phyloP scores from a whole-genome alignment of 2,888 invertebrate species.

The Polyploca ridens region DNA sequence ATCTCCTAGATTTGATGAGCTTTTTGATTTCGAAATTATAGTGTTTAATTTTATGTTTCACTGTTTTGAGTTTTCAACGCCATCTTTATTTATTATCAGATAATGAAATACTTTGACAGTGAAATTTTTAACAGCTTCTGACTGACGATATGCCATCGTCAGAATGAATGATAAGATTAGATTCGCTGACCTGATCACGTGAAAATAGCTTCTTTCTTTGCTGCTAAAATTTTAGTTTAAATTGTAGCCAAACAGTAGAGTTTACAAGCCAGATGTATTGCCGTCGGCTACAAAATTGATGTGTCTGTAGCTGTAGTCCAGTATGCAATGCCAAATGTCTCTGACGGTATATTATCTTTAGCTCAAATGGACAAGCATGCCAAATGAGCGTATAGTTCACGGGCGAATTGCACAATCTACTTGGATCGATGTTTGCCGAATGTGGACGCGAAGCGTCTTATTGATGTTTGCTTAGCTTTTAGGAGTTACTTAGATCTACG shows the following conservation, averaged over 20 bases:
- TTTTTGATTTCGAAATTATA: background rate
- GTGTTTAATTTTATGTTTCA: background rate
- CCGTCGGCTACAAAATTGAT: conserved; percentile 31
- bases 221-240: background rate
- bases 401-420: conserved; percentile 46
- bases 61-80: background rate
- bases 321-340: conserved; percentile 43
- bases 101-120: background rate
- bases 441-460: background rate
- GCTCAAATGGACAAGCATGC: conserved; percentile 46
- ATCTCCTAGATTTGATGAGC: background rate
- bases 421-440: conserved; percentile 18
- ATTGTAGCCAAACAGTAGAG: background rate
- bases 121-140: background rate
- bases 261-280: conserved; percentile 18
- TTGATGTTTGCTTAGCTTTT: conserved; percentile 14
- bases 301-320: conserved; percentile 22
- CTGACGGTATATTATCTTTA: conserved; percentile 42
- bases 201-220: background rate
- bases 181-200: background rate
- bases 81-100: background rate
- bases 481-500: conserved; percentile 8
- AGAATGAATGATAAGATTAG: conserved; percentile 7
- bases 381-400: conserved; percentile 56
- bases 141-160: background rate